Evolutionary conservation across 2,797 vertebrate genomes (phyloP).

Genomic region (Lerista edwardsae): DNA sequence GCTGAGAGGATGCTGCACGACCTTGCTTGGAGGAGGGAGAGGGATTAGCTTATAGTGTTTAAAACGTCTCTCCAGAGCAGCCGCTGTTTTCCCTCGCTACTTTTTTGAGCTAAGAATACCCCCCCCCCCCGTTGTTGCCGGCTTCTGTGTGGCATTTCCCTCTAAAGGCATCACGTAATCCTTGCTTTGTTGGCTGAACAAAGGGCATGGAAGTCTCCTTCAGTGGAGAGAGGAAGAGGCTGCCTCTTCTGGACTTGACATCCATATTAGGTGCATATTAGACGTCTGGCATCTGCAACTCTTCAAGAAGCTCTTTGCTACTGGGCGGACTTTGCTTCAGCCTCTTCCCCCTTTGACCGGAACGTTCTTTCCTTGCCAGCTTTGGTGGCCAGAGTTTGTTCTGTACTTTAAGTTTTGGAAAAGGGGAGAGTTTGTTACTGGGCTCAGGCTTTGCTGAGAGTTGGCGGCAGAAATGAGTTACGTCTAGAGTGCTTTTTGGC

Average conservation of each 20-base stretch:
- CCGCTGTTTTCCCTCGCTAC: slow-evolving; percentile 24
- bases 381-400: slow-evolving; percentile 34
- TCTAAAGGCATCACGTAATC: slow-evolving; percentile 63
- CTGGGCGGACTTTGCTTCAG: slow-evolving; percentile 58
- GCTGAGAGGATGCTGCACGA: not conserved
- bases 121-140: slow-evolving; percentile 42
- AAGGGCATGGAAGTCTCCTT: slow-evolving; percentile 74
- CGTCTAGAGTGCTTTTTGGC: not conserved
- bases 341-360: not conserved
- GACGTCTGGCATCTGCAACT: slow-evolving; percentile 71
- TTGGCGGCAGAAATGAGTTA: slow-evolving; percentile 26
- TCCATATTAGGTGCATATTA: slow-evolving; percentile 84
- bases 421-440: not conserved
- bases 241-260: slow-evolving; percentile 62
- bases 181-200: slow-evolving; percentile 78
- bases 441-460: slow-evolving; percentile 38
- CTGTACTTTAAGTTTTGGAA: slow-evolving; percentile 31
- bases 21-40: not conserved
- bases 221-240: slow-evolving; percentile 74
- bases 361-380: slow-evolving; percentile 46
- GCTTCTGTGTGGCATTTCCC: slow-evolving; percentile 42
- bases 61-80: not conserved
- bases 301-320: slow-evolving; percentile 65
- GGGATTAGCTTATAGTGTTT: not conserved
- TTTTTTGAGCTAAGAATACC: slow-evolving; percentile 50